These are phyloP conservation scores for Lophius piscatorius DNA, from an alignment of 2,113 vertebrate genomes.

Conservation along the genomic window DNA sequence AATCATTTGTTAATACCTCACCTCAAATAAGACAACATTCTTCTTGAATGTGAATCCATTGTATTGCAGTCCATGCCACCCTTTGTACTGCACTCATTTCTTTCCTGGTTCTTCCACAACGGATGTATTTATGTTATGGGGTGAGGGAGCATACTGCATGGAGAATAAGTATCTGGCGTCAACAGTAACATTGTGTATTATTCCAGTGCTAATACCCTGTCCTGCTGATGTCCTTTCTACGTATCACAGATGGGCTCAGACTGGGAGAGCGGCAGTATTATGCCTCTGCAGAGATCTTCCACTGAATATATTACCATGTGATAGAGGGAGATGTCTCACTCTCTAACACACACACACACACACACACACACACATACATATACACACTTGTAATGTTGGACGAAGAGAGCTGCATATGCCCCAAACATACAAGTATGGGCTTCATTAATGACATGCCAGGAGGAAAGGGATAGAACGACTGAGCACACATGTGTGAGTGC, in stretches of 20 bases:
- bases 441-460: constrained; percentile 78
- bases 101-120: constrained; percentile 32
- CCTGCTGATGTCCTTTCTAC: constrained; percentile 73
- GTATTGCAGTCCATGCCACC: constrained; percentile 15
- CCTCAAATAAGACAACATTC: constrained; percentile 27
- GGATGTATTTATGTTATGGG: constrained; percentile 48
- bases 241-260: constrained; percentile 78
- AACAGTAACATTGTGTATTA: constrained; percentile 72
- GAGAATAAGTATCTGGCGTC: constrained; percentile 62
- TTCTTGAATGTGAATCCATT: no score
- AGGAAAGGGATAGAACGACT: constrained; percentile 49
- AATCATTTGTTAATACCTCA: constrained; percentile 48
- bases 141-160: constrained; percentile 46
- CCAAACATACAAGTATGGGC: constrained; percentile 74
- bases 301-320: constrained; percentile 78
- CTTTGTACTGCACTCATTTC: constrained; percentile 35
- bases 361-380: constrained; percentile 34
- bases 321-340: constrained; percentile 74
- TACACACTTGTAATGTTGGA: constrained; percentile 54
- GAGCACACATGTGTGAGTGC: constrained; percentile 5
- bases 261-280: constrained; percentile 73
- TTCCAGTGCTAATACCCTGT: constrained; percentile 72
- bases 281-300: constrained; percentile 74
- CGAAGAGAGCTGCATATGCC: constrained; percentile 77
- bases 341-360: constrained; percentile 42